Evolutionary conservation across 1,140 invertebrate genomes (phyloP).

Genomic region (Anastatus disparis): DNA sequence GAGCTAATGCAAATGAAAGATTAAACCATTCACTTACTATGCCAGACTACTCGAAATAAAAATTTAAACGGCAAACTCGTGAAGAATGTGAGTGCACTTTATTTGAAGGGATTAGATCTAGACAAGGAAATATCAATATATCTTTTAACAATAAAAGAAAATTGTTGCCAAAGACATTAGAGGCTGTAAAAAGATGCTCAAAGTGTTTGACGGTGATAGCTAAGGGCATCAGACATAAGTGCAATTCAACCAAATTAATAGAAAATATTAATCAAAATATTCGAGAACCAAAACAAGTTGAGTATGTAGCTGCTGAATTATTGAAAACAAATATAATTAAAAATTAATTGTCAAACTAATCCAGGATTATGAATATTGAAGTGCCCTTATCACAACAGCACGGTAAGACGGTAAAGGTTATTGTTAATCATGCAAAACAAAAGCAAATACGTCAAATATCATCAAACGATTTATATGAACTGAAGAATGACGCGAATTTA

Average conservation of each 20-base stretch:
- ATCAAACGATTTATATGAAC: neutral
- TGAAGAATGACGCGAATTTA: neutral
- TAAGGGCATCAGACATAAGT: conserved; percentile 4
- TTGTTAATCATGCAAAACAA: neutral
- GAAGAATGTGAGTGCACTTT: conserved; percentile 16
- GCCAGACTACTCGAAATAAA: neutral
- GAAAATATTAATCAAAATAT: conserved; percentile 9
- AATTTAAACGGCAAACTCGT: neutral
- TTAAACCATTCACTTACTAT: neutral
- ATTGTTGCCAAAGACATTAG: neutral
- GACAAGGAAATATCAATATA: conserved; percentile 2
- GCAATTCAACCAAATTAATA: conserved; percentile 4
- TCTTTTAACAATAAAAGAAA: neutral
- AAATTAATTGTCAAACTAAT: neutral
- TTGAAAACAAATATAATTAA: conserved; percentile 3
- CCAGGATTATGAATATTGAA: neutral
- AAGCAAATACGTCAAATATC: neutral
- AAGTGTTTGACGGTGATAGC: neutral
- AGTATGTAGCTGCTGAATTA: neutral
- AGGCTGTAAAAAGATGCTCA: conserved; percentile 5
- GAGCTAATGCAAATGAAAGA: neutral
- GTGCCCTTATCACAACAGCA: conserved; percentile 15
- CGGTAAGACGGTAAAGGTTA: neutral
- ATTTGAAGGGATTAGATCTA: neutral
- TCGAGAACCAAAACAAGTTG: neutral